A percentile compares a stretch with the other conserved stretches of the same genome.
phyloP scores from a whole-genome alignment of 2,113 vertebrate genomes.

The Neofelis nebulosa region DNA sequence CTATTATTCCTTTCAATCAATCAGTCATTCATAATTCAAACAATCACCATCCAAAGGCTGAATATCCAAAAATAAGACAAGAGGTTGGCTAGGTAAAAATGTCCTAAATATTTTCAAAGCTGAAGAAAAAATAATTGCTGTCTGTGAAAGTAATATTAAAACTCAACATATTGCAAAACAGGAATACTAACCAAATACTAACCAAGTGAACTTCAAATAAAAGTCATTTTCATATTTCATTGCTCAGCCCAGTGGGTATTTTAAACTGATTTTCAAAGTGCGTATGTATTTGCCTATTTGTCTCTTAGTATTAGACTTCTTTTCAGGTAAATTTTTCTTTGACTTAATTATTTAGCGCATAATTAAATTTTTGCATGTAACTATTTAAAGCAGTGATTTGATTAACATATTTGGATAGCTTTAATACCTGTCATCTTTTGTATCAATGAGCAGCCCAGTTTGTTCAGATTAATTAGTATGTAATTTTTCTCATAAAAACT shows the following conservation, averaged over 20 bases:
- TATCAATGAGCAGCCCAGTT: neutral
- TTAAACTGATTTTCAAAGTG: neutral
- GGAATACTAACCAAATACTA: neutral
- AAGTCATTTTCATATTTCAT: constrained; percentile 20
- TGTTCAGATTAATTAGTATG: neutral
- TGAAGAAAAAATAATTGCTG: neutral
- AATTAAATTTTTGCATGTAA: neutral
- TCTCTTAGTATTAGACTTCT: neutral
- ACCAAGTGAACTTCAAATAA: neutral
- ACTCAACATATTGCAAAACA: neutral
- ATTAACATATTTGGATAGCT: neutral
- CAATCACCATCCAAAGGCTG: neutral
- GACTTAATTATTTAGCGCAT: neutral
- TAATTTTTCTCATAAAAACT: neutral
- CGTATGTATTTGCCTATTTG: neutral
- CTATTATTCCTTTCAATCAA: neutral
- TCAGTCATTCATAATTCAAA: neutral
- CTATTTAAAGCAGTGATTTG: neutral
- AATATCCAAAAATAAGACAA: neutral
- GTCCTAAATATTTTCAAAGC: neutral
- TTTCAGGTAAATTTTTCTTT: neutral
- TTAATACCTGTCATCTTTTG: neutral
- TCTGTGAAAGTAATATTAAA: neutral
- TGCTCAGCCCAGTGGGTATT: neutral
- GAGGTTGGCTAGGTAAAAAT: neutral